Evolutionary conservation across 2,113 vertebrate species (phyloP), one percentile per base, ranked within the genome.

Genomic region (Melanotaenia duboulayi): DNA sequence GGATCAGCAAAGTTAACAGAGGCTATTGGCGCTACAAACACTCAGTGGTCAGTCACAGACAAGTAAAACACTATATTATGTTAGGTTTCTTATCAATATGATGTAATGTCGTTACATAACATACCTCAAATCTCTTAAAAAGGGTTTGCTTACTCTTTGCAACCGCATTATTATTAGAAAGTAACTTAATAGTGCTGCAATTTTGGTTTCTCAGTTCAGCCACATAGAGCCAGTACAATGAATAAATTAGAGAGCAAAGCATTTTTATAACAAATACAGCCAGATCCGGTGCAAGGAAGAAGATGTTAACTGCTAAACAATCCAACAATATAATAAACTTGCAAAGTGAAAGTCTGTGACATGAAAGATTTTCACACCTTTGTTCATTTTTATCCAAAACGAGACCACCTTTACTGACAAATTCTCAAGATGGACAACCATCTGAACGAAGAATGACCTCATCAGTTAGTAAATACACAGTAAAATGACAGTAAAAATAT

Each of bases 81-180:
- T 42, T 52, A 40, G 8, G 5, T 71, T 73, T 52, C 25, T 20
- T 78, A 55, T 69, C 39, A 54, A 66, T 16, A 58, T 51, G 24
- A 13, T 52, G 25, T 20, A 16, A 56, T 52, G 6, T 24, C 61
- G 24, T 50, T 35, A 68, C 39, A 63, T 56, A 62, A 55, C 5
- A 68, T 24, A 48, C 57, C 28, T 59, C 3, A 17, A 42, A 46
- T 46, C 42, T 22, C 46, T 32, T 8, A 37, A 46, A 46, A 14
- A 6, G 7, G 1, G 24, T 23, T 0, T 42, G 51, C 12, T 67
- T 37, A 35, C 35, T 64, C 11, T 14, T 23, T 44, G 7, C n/a
- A 50, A 32, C 23, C 19, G 54, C 17, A 61, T 59, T 17, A 57
- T 44, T 4, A 44, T 44, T 44, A 17, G 2, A 44, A 44, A 14